These are phyloP conservation scores for Labeo rohita DNA, from an alignment of 2,113 vertebrate species.

Conservation along the genomic window DNA sequence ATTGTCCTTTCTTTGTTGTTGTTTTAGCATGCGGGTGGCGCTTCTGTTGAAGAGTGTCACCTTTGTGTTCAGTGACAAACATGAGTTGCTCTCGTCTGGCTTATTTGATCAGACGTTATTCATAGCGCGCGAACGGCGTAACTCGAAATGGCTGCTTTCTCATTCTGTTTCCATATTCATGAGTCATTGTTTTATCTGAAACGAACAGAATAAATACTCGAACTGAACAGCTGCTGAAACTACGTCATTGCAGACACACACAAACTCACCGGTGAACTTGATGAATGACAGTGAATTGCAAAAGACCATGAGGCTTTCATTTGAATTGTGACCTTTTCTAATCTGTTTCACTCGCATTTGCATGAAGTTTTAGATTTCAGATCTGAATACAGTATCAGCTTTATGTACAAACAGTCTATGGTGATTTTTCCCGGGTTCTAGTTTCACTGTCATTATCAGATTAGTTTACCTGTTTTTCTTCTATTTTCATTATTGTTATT, in stretches of 20 bases:
- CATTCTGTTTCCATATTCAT: neutral
- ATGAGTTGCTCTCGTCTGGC: neutral
- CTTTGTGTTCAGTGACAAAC: neutral
- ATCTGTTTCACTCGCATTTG: conserved; percentile 58
- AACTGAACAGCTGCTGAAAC: neutral
- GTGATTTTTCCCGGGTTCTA: neutral
- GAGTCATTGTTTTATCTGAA: conserved; percentile 8
- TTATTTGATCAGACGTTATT: neutral
- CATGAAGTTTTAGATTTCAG: conserved; percentile 55
- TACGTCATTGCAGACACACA: neutral
- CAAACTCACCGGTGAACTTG: neutral
- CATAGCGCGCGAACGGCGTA: neutral
- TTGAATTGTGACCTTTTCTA: conserved; percentile 62
- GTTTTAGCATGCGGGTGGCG: neutral
- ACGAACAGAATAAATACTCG: neutral
- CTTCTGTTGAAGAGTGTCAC: neutral
- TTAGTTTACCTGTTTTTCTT: neutral
- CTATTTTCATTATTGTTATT: neutral
- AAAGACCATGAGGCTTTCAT: conserved; percentile 35
- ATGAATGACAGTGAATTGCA: conserved; percentile 1
- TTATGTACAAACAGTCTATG: neutral
- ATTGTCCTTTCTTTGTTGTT: conserved; percentile 10
- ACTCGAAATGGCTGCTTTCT: neutral
- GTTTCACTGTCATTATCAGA: neutral
- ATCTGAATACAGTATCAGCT: conserved; percentile 38